Conservation (phyloP, 2,113 vertebrate species). For the Falcunculus frontatus region DNA sequence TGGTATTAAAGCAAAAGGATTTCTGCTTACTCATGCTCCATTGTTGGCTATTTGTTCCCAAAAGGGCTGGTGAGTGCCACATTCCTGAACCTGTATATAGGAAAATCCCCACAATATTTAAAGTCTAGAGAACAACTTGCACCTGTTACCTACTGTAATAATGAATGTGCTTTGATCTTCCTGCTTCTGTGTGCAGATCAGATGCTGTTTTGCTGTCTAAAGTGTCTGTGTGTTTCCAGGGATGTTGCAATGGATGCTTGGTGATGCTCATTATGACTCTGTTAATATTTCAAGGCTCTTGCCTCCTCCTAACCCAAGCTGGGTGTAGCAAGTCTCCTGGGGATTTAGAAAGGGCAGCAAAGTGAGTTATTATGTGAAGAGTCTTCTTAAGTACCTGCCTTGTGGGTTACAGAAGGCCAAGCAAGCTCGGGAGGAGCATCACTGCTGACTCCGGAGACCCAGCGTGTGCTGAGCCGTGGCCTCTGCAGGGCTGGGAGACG, state of each 20-base stretch:
- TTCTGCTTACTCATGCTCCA: background rate
- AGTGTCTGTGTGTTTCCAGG: background rate
- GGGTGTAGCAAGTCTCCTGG: background rate
- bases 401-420: background rate
- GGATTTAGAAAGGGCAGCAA: background rate
- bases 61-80: background rate
- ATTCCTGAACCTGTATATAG: background rate
- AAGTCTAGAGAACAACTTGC: background rate
- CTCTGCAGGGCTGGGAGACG: background rate
- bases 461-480: fast-evolving
- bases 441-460: fast-evolving
- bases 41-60: background rate
- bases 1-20: background rate
- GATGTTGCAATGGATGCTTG: background rate
- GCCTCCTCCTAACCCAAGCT: background rate
- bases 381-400: background rate
- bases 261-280: background rate
- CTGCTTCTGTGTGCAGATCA: background rate
- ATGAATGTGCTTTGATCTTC: background rate
- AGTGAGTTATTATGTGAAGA: background rate
- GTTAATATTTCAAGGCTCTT: background rate
- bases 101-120: background rate
- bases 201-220: background rate
- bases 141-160: background rate
- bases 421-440: background rate